Percentiles rank a stretch among this genome's conserved stretches.
Conservation (phyloP, 2,797 vertebrate species). For the Brachyalestes nurse region DNA sequence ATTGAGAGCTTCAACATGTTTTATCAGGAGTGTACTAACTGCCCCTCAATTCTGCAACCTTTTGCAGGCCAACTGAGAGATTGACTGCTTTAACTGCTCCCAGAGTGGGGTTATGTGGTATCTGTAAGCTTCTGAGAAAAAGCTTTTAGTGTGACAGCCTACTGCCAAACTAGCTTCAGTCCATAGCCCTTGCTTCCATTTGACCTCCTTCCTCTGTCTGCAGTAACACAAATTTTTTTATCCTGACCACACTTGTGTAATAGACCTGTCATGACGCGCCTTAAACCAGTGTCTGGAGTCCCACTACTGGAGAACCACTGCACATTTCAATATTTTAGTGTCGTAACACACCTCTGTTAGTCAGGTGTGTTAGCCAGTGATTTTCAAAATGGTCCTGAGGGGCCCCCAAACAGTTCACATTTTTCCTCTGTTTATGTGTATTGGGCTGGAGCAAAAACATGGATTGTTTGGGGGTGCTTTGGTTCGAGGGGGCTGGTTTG, state of each 20-base stretch:
- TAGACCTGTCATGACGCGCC: background rate
- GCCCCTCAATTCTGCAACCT: background rate
- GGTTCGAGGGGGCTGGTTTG: too few relatives aligned
- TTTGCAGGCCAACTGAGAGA: background rate
- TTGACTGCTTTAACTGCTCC: background rate
- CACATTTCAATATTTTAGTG: background rate
- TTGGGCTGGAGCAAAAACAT: too few relatives aligned
- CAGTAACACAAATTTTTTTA: background rate
- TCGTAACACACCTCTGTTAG: background rate
- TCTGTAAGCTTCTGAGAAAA: background rate
- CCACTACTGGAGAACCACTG: background rate
- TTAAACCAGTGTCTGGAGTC: constrained; percentile 3
- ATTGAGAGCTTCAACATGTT: background rate
- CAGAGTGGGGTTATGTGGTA: background rate
- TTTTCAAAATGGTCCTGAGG: too few relatives aligned
- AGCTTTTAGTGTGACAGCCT: constrained; percentile 8
- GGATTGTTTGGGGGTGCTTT: too few relatives aligned
- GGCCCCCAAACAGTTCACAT: too few relatives aligned
- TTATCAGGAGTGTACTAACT: background rate
- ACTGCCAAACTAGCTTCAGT: background rate
- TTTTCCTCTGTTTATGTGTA: too few relatives aligned
- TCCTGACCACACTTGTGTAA: constrained; percentile 9
- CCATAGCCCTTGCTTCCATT: background rate
- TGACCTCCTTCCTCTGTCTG: background rate
- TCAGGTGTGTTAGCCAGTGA: background rate